Base-by-base conservation (phyloP, 2,113 vertebrate genomes). In the Tretioscincus oriximinensis region DNA sequence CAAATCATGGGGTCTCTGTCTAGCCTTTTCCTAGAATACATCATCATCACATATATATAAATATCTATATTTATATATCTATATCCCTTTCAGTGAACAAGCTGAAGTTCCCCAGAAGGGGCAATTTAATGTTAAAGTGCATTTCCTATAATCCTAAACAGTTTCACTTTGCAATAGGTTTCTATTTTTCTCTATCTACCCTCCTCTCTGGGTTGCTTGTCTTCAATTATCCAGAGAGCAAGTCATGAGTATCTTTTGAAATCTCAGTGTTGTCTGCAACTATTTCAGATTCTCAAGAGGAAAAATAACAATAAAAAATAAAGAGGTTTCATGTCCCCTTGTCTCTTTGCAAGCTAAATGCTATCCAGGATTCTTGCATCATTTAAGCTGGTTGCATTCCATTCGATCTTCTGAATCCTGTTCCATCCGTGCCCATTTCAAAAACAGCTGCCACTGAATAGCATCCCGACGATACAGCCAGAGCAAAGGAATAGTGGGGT, bases 101-200 rank as follows among this genome's bases (percentile, higher is more conserved):
- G 82, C 84, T 83, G 66, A 72, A 75, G 85, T 72, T 87, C 78
- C 54, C 80, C 83, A 79, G 58, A 64, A 77, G 79, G 85, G 88
- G 85, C 87, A 85, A 18, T 74, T 71, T 0, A 45, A 81, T 80
- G 79, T 80, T 93, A 93, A 93, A 93, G 92, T 93, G 90, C 92
- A 88, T 92, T 90, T 90, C 84, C 90, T 84, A 87, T 81, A 86
- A 88, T 84, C 64, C 92, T 89, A 76, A 88, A 89, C 87, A 18
- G 54, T 14, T 83, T 90, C 86, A 90, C 85, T 86, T 86, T 85
- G 84, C 70, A 86, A 87, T 31, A 90, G 90, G 84, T 63, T 77
- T 58, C 78, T 83, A 87, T 84, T 83, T 78, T 82, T 83, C 80
- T 84, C 1, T n/a, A 5, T 70, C 58, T 64, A 5, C 76, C 86